Evolutionary conservation across 2,888 invertebrate genomes (phyloP), one percentile per base, ranked within the genome.

Genomic region (Drosophila seclusa): DNA sequence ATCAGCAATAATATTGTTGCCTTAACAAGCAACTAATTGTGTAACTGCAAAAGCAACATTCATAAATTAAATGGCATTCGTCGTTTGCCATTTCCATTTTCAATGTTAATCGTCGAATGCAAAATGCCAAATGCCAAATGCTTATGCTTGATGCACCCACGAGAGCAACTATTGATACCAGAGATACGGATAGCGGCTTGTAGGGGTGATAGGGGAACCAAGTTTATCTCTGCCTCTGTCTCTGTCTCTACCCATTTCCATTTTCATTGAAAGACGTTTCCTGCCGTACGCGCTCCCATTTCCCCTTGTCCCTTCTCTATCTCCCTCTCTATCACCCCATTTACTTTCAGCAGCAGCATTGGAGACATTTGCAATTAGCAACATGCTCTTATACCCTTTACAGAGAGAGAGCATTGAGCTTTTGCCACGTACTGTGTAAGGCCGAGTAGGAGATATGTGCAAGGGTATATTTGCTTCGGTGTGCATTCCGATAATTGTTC

Each of bases 231-330:
- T 45, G 45, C 4, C 45, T 45, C 45, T 31, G 50, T 34, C 10
- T 34, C 10, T 61, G 48, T 36, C 68, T 55, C 42, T 74, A 59
- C 49, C 66, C 69, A 78, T 80, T 88, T 72, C 71, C 80, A 88
- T 89, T 86, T 77, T 82, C 90, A 89, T 87, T 82, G 90, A 86
- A 86, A 86, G 90, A 86, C 86, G 77, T 86, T 86, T 86, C 86
- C 86, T 90, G 86, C 79, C 68, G 52, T 65, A 32, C 48, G 64
- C 62, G 58, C 62, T 77, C 40, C 68, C 72, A 72, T 64, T 70
- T 34, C 31, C 54, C 21, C 31, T 21, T 13, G 38, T 32, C 18
- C 29, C 34, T 21, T 27, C 57, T 45, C 40, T 24, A 55, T 2
- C 49, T 24, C 11, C 24, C 2, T 38, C n/a, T 49, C 31, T 21